phyloP scores from a whole-genome alignment of 2,797 vertebrate species.

The Sebastolobus altivelis region DNA sequence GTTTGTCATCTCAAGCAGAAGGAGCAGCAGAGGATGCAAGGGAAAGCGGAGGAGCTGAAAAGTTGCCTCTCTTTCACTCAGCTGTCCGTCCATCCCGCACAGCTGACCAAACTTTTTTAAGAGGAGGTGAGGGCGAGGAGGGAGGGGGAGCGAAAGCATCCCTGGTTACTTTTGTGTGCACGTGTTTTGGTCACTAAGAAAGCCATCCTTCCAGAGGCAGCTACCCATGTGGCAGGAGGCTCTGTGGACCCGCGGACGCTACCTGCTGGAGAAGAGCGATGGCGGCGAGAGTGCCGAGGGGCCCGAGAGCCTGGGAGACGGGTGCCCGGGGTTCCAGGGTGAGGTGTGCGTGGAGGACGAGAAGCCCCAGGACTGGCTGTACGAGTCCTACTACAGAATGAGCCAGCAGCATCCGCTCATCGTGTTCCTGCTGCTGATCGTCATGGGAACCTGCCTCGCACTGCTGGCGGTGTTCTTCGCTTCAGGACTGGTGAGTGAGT shows the following conservation, averaged over 20 bases:
- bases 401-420: constrained; percentile 99
- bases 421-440: constrained; percentile 96
- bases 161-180: constrained; percentile 15
- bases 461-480: constrained; percentile 96
- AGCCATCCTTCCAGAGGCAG: constrained; percentile 47
- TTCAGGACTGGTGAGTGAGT: constrained; percentile 92
- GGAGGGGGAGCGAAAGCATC: constrained; percentile 17
- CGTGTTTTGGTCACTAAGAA: constrained; percentile 26
- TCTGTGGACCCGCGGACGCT: constrained; percentile 90
- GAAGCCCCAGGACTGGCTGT: constrained; percentile 95
- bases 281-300: constrained; percentile 77
- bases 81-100: constrained; percentile 22
- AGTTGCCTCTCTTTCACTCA: constrained; percentile 51
- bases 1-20: constrained; percentile 47
- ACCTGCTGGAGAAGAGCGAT: constrained; percentile 91
- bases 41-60: constrained; percentile 44
- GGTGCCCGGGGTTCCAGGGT: constrained; percentile 65
- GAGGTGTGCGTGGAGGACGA: constrained; percentile 69
- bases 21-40: constrained; percentile 58
- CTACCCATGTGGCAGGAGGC: constrained; percentile 89
- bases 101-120: constrained; percentile 60
- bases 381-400: constrained; percentile 97
- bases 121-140: constrained; percentile 16
- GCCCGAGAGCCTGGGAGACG: constrained; percentile 71
- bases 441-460: constrained; percentile 96